Base-by-base conservation (phyloP, 2,113 vertebrate genomes). In the Albula goreensis region DNA sequence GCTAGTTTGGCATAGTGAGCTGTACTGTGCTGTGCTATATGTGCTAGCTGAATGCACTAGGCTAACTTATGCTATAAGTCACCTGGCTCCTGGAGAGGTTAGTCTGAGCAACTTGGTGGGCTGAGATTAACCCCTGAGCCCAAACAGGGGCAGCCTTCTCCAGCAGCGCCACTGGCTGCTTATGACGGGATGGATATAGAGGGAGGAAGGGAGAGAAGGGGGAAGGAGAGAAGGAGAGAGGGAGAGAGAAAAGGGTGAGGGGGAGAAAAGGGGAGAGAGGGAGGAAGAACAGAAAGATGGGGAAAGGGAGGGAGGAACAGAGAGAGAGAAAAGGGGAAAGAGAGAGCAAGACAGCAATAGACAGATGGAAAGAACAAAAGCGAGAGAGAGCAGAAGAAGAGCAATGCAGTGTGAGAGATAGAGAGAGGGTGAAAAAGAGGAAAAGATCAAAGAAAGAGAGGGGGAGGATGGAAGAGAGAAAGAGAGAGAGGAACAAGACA, bases 81-180 rank as follows among this genome's bases (percentile, higher is more conserved):
- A 99, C 98, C 98, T 99, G 98, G 95, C 96, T 97, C 96, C 97
- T 97, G 93, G 99, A 97, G 93, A 99, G 97, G 95, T 97, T 99
- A 96, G 97, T 99, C 96, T 99, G 98, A 85, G 98, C 98, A 92
- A 99, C 96, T 87, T 98, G 98, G 92, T 99, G 98, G 91, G 98
- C 98, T 89, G 98, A 98, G 91, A 99, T 96, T 94, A 99, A 99
- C 90, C 98, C 98, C 96, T 99, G 98, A 93, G 98, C 99, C 98
- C 98, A 99, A 88, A 97, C 97, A 89, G 98, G 98, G 79, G 98
- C 97, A 5, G 98, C 98, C 91, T 99, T 97, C 96, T 99, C 98
- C 95, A 99, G 95, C 95, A 99, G 96, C 83, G 98, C 97, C 85
- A 98, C 97, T 86, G 98, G 98, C 98, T 99, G 92, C 1, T 74